These are phyloP conservation scores for Tenualosa ilisha DNA, from an alignment of 2,797 vertebrate genomes.

Conservation along the genomic window DNA sequence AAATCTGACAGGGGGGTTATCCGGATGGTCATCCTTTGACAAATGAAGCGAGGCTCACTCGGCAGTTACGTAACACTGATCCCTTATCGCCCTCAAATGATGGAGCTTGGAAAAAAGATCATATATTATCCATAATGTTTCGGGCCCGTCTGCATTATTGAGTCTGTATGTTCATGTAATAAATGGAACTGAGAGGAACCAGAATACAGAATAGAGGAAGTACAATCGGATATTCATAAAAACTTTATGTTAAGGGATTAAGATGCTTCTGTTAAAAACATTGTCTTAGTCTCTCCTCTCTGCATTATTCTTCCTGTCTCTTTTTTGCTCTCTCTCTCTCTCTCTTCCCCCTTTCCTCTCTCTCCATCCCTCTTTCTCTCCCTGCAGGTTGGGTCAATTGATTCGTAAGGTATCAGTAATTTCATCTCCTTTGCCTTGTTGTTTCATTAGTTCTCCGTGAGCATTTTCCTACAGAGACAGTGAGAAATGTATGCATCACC, in stretches of 20 bases:
- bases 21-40: not conserved
- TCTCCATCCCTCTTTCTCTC: constrained; percentile 2
- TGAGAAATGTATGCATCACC: constrained; percentile 57
- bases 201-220: not conserved
- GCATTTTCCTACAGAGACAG: constrained; percentile 45
- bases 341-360: not conserved
- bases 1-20: not conserved
- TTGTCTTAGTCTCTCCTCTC: not conserved
- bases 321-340: not conserved
- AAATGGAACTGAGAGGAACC: not conserved
- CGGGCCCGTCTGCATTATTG: not conserved
- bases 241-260: not conserved
- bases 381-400: constrained; percentile 36
- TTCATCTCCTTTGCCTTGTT: constrained; percentile 26
- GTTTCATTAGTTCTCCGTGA: constrained; percentile 28
- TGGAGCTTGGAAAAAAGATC: not conserved
- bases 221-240: not conserved
- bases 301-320: not conserved
- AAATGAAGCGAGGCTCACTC: not conserved
- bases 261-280: not conserved
- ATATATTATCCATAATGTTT: constrained; percentile 11
- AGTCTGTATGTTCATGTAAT: not conserved
- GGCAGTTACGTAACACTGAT: not conserved
- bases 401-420: constrained; percentile 25
- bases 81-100: not conserved